phyloP scores from a whole-genome alignment of 2,888 invertebrate genomes.

The Phyllotreta striolata region DNA sequence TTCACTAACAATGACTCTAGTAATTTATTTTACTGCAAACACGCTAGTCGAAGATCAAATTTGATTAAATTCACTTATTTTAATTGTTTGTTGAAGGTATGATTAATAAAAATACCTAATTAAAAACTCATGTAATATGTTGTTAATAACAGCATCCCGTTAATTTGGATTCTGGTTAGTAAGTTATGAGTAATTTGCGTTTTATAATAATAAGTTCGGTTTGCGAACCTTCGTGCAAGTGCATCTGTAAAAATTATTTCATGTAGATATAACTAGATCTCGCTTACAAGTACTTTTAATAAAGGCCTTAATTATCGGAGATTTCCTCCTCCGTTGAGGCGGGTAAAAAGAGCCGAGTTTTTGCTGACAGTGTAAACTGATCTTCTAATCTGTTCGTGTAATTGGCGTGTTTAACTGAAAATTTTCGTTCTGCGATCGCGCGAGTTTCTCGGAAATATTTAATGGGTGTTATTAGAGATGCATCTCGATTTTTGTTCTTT shows the following conservation, averaged over 20 bases:
- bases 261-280: conserved; percentile 20
- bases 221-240: conserved; percentile 14
- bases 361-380: conserved; percentile 20
- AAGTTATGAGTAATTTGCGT: conserved; percentile 3
- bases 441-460: no score
- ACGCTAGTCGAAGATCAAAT: no score
- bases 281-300: conserved; percentile 2
- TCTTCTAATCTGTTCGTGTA: conserved; percentile 20
- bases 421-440: conserved; percentile 51
- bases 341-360: conserved; percentile 13
- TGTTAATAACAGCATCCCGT: neutral
- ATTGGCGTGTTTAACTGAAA: conserved; percentile 25
- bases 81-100: no score
- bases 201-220: conserved; percentile 13
- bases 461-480: no score
- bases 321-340: conserved; percentile 20
- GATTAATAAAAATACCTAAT: no score
- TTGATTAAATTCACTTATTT: no score
- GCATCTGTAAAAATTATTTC: conserved; percentile 20
- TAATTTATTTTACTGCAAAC: neutral
- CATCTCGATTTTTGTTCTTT: no score
- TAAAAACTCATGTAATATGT: no score
- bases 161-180: neutral
- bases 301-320: conserved; percentile 15
- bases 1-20: neutral